phyloP scores from a whole-genome alignment of 2,797 vertebrate species.

The Phalanger gymnotis region DNA sequence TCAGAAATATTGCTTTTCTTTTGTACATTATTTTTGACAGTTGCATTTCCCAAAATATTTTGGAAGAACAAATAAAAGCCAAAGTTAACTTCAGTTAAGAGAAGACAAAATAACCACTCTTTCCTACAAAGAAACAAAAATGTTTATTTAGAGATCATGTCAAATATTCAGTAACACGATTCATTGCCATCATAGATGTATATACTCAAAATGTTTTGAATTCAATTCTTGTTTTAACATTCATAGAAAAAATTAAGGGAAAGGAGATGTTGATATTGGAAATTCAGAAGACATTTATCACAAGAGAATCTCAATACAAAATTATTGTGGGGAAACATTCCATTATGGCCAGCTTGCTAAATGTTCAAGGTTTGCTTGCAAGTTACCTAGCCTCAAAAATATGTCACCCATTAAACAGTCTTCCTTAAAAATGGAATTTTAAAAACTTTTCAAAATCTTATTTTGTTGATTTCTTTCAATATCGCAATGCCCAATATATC shows the following conservation, averaged over 20 bases:
- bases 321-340: neutral
- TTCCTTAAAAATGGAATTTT: neutral
- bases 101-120: neutral
- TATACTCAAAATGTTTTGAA: neutral
- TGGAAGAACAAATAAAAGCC: constrained; percentile 18
- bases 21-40: neutral
- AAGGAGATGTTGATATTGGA: neutral
- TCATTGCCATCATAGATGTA: neutral
- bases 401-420: neutral
- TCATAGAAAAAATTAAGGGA: neutral
- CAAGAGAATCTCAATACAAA: neutral
- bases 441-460: neutral
- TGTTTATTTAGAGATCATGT: neutral
- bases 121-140: neutral
- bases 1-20: constrained; percentile 10
- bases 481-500: neutral
- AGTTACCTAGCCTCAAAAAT: neutral
- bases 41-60: constrained; percentile 26
- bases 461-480: neutral
- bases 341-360: neutral
- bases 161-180: neutral
- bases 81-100: neutral
- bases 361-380: neutral
- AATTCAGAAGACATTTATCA: neutral
- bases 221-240: neutral